Evolutionary conservation across 1,140 invertebrate genomes (phyloP).

Genomic region (Drosophila elegans): DNA sequence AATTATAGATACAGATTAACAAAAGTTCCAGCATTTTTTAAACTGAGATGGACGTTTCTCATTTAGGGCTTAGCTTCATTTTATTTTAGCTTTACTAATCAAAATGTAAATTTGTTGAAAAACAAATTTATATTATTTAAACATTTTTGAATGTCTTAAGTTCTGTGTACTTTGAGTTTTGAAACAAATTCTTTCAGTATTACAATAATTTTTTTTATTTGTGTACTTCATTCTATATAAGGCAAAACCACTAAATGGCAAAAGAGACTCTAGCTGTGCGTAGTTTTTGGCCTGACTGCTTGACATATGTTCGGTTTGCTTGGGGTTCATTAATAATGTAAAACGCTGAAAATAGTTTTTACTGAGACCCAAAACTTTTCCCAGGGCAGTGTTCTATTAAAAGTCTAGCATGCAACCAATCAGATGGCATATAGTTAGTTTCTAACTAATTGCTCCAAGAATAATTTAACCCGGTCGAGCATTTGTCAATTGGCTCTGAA

Average conservation of each 20-base stretch:
- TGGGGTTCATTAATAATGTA: slow-evolving; percentile 61
- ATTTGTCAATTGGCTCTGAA: slow-evolving; percentile 41
- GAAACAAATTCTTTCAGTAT: neutral
- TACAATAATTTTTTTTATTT: neutral
- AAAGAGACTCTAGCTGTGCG: slow-evolving; percentile 1
- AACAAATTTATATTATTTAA: no score
- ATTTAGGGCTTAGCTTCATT: no score
- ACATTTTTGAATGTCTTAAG: no score
- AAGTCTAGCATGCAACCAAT: slow-evolving; percentile 32
- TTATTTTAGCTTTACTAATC: no score
- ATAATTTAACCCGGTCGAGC: slow-evolving; percentile 27
- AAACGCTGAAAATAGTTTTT: slow-evolving; percentile 34
- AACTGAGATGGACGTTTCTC: no score
- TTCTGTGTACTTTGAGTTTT: no score
- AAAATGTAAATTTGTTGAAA: no score
- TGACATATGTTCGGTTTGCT: slow-evolving; percentile 2
- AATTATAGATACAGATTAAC: no score
- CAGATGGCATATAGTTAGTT: slow-evolving; percentile 46
- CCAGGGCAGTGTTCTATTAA: slow-evolving; percentile 16
- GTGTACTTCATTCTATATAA: neutral
- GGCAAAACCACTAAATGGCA: neutral
- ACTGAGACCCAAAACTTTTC: neutral
- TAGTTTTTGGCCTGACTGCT: slow-evolving; percentile 24
- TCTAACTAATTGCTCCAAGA: slow-evolving; percentile 39
- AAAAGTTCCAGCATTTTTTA: no score